A percentile compares a stretch with the other conserved stretches of the same genome.
These are phyloP conservation scores for Dolichomitus sp. DNA, from an alignment of 2,888 invertebrate species.

Conservation along the genomic window DNA sequence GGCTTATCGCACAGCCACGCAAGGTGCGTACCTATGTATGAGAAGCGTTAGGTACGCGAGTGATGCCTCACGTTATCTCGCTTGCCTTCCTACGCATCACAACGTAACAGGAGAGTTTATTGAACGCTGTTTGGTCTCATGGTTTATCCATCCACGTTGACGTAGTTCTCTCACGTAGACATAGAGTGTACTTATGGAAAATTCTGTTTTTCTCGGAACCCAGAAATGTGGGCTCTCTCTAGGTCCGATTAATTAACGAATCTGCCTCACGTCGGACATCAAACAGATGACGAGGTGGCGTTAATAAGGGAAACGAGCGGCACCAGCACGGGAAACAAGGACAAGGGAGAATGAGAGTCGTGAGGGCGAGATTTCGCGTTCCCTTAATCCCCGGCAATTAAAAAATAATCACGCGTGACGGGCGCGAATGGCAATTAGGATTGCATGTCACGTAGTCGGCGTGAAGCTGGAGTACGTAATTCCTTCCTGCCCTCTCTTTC, in stretches of 20 bases:
- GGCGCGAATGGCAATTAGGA: slow-evolving; percentile 79
- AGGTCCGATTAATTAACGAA: slow-evolving; percentile 52
- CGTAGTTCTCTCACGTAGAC: neutral
- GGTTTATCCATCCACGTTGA: neutral
- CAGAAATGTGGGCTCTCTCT: neutral
- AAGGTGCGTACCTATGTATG: neutral
- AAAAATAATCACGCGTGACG: slow-evolving; percentile 82
- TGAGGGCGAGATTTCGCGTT: slow-evolving; percentile 67
- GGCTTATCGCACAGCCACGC: slow-evolving; percentile 18
- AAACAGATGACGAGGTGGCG: slow-evolving; percentile 61
- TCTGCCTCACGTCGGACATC: slow-evolving; percentile 66
- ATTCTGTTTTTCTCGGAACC: neutral
- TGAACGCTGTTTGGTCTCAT: neutral
- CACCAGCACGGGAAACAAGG: slow-evolving; percentile 13
- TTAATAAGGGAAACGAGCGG: slow-evolving; percentile 44
- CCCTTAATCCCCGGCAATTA: slow-evolving; percentile 81
- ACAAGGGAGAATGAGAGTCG: slow-evolving; percentile 19
- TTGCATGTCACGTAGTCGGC: slow-evolving; percentile 77
- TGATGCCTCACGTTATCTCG: neutral
- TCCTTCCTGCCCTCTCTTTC: slow-evolving; percentile 41
- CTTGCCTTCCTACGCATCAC: neutral
- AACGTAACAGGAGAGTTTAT: neutral
- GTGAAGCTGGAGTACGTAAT: slow-evolving; percentile 66
- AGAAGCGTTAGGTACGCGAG: neutral
- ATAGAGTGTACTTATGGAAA: neutral